phyloP scores from a whole-genome alignment of 2,888 invertebrate genomes.

The Xestoiulus laeticollis region DNA sequence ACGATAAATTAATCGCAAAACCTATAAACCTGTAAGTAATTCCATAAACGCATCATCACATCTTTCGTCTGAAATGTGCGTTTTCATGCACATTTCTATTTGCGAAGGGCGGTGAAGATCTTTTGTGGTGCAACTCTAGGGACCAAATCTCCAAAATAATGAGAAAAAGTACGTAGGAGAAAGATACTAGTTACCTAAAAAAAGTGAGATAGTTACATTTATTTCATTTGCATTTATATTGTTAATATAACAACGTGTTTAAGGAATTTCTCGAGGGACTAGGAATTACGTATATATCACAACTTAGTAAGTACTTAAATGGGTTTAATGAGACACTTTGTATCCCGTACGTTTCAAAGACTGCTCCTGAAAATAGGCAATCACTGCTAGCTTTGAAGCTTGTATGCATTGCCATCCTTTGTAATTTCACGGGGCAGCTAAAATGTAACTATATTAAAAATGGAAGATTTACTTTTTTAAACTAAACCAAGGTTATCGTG shows the following conservation, averaged over 20 bases:
- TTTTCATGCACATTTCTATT: background rate
- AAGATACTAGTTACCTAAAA: background rate
- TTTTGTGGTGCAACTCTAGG: background rate
- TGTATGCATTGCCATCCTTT: too few relatives aligned
- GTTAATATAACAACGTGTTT: too few relatives aligned
- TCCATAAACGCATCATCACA: background rate
- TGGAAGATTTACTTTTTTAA: too few relatives aligned
- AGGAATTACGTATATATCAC: background rate
- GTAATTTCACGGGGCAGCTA: too few relatives aligned
- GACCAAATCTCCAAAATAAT: background rate
- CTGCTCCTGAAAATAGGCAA: background rate
- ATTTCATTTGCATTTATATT: too few relatives aligned
- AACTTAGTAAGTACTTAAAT: background rate
- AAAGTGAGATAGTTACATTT: background rate
- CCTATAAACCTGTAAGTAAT: constrained; percentile 7
- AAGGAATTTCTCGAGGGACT: background rate
- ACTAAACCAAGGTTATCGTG: too few relatives aligned
- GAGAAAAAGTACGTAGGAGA: background rate
- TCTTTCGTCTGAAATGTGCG: background rate
- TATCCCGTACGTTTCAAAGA: background rate
- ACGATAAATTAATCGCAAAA: background rate
- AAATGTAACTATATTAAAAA: too few relatives aligned
- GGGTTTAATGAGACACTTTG: background rate
- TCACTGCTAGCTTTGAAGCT: too few relatives aligned
- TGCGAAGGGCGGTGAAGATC: background rate